Base-by-base conservation (phyloP, 2,888 invertebrate genomes). In the Acrocyrtus sp. region DNA sequence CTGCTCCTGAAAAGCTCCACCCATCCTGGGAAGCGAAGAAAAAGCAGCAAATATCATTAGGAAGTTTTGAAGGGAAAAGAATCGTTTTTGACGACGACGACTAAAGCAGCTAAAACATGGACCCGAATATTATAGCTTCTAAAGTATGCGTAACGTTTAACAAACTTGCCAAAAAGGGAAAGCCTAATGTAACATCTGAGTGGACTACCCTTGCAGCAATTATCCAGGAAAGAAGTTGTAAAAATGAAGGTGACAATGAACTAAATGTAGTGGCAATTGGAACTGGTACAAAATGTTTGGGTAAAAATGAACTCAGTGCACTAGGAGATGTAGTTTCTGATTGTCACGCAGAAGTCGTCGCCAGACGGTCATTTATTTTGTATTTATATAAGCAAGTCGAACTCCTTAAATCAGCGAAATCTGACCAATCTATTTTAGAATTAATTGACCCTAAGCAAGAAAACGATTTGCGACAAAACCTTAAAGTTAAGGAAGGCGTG, bases 231-330 rank as follows among this genome's bases (percentile, higher is more conserved):
- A 34, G 51, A n/a, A 29, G 21, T 27, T 45, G 29, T 34, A 43
- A 24, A 41, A 22, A 41, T 24, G 24, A 6, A 47, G n/a, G 22
- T 47, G 24, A 50, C 12, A 41, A 72, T 6, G 34, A 34, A 34
- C 68, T 84, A 41, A 86, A 88, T 82, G 89, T 95, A 3, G 89
- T 95, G 26, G 88, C 95, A n/a, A 83, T 96, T 62, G 95, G 94
- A 1, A 94, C 94, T 2, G 97, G 97, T 0, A 92, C 96, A 0
- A 97, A 96, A 86, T 97, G 96, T 84, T 88, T 97, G 76, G 95
- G 96, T 1, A 86, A 88, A 66, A 85, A 85, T 2, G 82, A 84
- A 83, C 86, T 92, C 85, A 90, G 89, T 61, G 82, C 86, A 1
- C 83, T 83, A 27, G 95, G 95, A 1, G 88, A 89, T 81, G 86